Evolutionary conservation across 2,797 vertebrate species (phyloP), one percentile per base, ranked within the genome.

Genomic region (Thalassophryne amazonica): DNA sequence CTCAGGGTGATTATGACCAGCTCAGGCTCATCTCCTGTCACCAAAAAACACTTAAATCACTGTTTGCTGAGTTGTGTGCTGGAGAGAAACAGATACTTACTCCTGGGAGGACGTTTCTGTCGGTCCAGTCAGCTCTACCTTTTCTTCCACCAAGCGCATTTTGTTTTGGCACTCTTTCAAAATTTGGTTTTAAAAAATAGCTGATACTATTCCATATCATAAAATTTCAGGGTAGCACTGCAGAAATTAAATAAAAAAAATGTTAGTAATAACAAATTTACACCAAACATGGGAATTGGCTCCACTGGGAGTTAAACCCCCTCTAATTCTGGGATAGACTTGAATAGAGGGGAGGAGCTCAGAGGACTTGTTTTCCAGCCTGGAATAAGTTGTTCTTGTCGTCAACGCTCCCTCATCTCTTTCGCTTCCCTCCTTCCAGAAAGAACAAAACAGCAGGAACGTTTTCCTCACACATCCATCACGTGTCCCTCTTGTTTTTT

Each of bases 381-480:
- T n/a, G n/a, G n/a, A n/a, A n/a, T n/a, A n/a, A n/a, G n/a, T n/a
- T n/a, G n/a, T n/a, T n/a, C n/a, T 19, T 13, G 12, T 36, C 18
- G 36, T 34, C 6, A 12, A 19, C 18, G 20, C 57, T 43, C 46
- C 49, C 39, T 63, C 41, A 34, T 62, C 60, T 43, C 35, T 29
- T 47, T 60, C 43, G 38, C 61, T 57, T 29, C 22, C n/a, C 22
- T 60, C 18, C 40, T 63, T 50, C 60, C 46, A 29, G 36, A 49
- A 33, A 56, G 32, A 48, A 48, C 28, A 13, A 14, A 50, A 32
- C 10, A 17, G 31, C 23, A 59, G 37, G 37, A 47, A 70, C 19
- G n/a, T 46, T 57, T 57, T 18, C 52, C 32, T 38, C 38, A 20
- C 55, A 60, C 60, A 74, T 83, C 74, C 69, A 73, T 80, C 72